Evolutionary conservation across 2,113 vertebrate genomes (phyloP), one percentile per base, ranked within the genome.

Genomic region (Chaetorhynchus papuensis): DNA sequence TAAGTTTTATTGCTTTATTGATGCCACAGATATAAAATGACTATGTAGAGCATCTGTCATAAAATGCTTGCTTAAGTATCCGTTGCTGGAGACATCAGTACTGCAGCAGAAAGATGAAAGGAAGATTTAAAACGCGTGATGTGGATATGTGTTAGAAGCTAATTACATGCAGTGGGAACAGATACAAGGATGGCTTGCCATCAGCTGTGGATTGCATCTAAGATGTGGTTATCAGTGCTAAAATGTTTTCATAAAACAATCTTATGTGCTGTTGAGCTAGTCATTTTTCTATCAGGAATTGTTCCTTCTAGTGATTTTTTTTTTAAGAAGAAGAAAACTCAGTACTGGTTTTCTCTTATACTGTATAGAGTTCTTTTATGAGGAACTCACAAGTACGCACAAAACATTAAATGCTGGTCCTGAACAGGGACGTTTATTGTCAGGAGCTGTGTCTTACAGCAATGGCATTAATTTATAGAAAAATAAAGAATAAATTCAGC

Each of bases 221-320:
- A 89, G 91, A 95, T 96, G 96, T 97, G 90, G 90, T 96, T 97
- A 91, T 96, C 96, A 92, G 95, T 85, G 68, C 64, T 97, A 95
- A 97, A 95, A 97, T 95, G 84, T 97, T 98, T 95, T 96, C 96
- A 97, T 96, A 97, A 97, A 96, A 96, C 95, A 94, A 97, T 90
- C 94, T 93, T 94, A 90, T 96, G 82, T 95, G 93, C 85, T 96
- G 95, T 89, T 37, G 50, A 96, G 97, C 96, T 94, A 96, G 97
- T 94, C 96, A 95, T 97, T 97, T 97, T 88, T 96, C 94, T 90
- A 94, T 94, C 95, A 66, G 33, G 66, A 95, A 97, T 96, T 97
- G 94, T 97, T 97, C 63, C 66, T 93, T 85, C 84, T 64, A 64
- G 54, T 85, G 65, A 35, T 68, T 78, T 95, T 72, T 41, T 17